Evolutionary conservation across 2,797 vertebrate species (phyloP).

Genomic region (Gadopsis marmoratus): DNA sequence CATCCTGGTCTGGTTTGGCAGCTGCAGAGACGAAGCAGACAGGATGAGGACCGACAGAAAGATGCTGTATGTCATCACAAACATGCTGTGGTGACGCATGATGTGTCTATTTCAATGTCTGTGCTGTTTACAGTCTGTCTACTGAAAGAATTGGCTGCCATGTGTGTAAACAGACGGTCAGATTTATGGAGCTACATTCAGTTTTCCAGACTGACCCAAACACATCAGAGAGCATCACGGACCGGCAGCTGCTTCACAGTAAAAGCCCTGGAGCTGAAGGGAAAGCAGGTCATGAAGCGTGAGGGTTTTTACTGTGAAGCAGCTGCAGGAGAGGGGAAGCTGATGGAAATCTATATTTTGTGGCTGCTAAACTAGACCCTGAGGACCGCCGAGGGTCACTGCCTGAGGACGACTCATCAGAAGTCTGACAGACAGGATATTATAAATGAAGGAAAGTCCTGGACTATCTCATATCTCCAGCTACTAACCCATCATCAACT

Average conservation of each 20-base stretch:
- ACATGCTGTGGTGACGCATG: not conserved
- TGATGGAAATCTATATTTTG: too few relatives aligned
- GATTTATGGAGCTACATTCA: not conserved
- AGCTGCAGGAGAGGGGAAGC: not conserved
- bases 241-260: not conserved
- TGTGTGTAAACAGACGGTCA: too few relatives aligned
- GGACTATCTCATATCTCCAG: not conserved
- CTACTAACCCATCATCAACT: not conserved
- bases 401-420: not conserved
- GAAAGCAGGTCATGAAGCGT: not conserved
- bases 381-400: too few relatives aligned
- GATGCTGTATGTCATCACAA: not conserved
- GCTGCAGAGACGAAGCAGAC: slow-evolving; percentile 54
- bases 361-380: too few relatives aligned
- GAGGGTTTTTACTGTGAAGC: slow-evolving; percentile 14
- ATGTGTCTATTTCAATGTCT: not conserved
- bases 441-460: not conserved
- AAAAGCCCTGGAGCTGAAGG: not conserved
- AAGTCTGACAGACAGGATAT: not conserved
- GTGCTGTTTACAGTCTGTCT: too few relatives aligned
- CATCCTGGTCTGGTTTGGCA: slow-evolving; percentile 91
- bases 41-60: not conserved
- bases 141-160: too few relatives aligned
- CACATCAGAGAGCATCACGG: not conserved
- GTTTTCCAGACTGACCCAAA: not conserved